Conservation (phyloP, 2,888 invertebrate species). For the Rotaria sp. region DNA sequence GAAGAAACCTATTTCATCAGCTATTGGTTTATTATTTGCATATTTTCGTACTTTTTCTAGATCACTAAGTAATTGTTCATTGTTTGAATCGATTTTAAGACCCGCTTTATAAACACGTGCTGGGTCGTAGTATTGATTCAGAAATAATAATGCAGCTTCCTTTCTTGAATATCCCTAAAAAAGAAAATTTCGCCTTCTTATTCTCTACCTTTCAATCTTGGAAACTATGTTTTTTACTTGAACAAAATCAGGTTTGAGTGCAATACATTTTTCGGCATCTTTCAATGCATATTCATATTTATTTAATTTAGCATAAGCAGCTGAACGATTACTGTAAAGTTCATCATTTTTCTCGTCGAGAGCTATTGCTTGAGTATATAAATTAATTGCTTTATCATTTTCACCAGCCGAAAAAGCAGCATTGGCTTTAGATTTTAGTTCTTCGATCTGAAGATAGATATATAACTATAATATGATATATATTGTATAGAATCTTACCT, state of each 20-base stretch:
- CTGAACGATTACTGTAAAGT: conserved; percentile 80
- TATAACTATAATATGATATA: no score
- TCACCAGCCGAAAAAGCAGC: conserved; percentile 70
- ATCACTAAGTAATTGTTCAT: conserved; percentile 66
- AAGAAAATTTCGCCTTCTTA: neutral
- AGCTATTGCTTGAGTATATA: conserved; percentile 72
- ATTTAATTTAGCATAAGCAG: conserved; percentile 74
- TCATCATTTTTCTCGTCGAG: conserved; percentile 76
- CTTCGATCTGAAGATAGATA: conserved; percentile 59
- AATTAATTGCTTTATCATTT: conserved; percentile 70
- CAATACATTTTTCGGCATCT: conserved; percentile 76
- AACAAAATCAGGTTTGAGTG: conserved; percentile 66
- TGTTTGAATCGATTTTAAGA: conserved; percentile 67
- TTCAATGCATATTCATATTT: conserved; percentile 69
- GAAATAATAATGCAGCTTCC: conserved; percentile 73
- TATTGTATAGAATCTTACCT: neutral
- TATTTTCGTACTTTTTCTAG: conserved; percentile 61
- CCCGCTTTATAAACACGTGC: conserved; percentile 69
- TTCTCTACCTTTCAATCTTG: no score
- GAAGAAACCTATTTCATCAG: conserved; percentile 17
- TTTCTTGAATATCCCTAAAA: conserved; percentile 70
- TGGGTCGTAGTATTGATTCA: conserved; percentile 70
- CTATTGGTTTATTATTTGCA: neutral
- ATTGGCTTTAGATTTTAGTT: conserved; percentile 79
- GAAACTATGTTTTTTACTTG: neutral